Base-by-base conservation (phyloP, 2,113 vertebrate species). In the Neodontobutis hainanensis region DNA sequence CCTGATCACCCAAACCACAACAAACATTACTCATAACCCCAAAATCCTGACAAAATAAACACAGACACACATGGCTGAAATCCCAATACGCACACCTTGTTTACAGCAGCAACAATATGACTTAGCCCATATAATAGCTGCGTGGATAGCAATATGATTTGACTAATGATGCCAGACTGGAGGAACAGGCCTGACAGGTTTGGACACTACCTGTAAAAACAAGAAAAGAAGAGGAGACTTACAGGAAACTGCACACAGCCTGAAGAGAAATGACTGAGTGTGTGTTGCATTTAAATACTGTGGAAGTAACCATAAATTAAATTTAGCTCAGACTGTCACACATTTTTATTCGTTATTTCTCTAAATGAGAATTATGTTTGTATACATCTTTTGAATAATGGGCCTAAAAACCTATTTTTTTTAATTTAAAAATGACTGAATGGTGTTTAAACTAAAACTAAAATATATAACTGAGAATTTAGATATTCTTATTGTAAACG, bases 81-180 rank as follows among this genome's bases (percentile, higher is more conserved):
- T 51, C 47, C 53, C 51, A 71, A 27, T 70, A 73, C 51, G 9
- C 49, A 65, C 3, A 0, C 38, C 50, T 44, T 90, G 83, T 87
- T 85, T 83, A 83, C 67, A 87, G 73, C 71, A 78, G 56, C 65
- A 90, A 86, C 86, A 90, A 69, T 46, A 75, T 84, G n/a, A 65
- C 66, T 16, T 5, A 79, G 61, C 77, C 65, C 19, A 8, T 49
- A 63, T 74, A 75, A 81, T 64, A 61, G 52, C 65, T 62, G 50
- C 67, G 81, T 58, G 71, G 68, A 82, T 78, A 75, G 43, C 44
- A 65, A 76, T 82, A 82, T 75, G 61, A 70, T 78, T 73, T 61
- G 64, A 77, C 48, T 80, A 49, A 83, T 74, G 73, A 70, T 47
- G 80, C 72, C 1, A 35, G 80, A 52, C 77, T 11, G 48, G 85